Base-by-base conservation (phyloP, 2,113 vertebrate genomes). In the Chaenocephalus aceratus region DNA sequence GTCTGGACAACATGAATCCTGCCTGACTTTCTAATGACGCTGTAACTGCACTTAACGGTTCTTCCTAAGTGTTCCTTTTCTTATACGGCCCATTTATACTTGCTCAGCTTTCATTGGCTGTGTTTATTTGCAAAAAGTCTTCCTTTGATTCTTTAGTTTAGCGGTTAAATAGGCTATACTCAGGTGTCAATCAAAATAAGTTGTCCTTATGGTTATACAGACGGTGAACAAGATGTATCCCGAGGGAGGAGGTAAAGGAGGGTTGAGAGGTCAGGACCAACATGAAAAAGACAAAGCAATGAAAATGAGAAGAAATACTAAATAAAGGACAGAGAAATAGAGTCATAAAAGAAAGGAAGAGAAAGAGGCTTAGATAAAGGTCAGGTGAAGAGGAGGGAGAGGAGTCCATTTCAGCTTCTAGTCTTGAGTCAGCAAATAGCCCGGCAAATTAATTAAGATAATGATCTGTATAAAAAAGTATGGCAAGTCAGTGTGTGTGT, bases 391-490 rank as follows among this genome's bases (percentile, higher is more conserved):
- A 78, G 13, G 52, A 54, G 21, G 48, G 46, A 36, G n/a, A 34
- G 62, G 52, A 70, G 61, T 74, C 46, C 54, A 75, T 89, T 86
- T 86, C 46, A 82, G 69, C 69, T 75, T 72, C 7, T 11, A 62
- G 75, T 61, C 44, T 11, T 81, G 59, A 82, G 85, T 87, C 85
- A 83, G 76, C 70, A 72, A 86, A 75, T 21, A 80, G 77, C 79
- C 79, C 34, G 46, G 77, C 62, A 88, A 91, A 89, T 85, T 91
- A 91, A 94, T 94, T 88, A 85, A 91, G 85, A 89, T 93, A 90
- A 94, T 93, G 85, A 80, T 81, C 66, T 65, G 60, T 75, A 57
- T 78, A 76, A 82, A 86, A 75, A 85, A 75, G 69, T 69, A 49
- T 45, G 70, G 71, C 61, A 70, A 70, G 80, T 59, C 84, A 73